Percentiles rank a stretch among this genome's conserved stretches.
Conservation (phyloP, 2,797 vertebrate genomes). For the Macrochelys suwanniensis region DNA sequence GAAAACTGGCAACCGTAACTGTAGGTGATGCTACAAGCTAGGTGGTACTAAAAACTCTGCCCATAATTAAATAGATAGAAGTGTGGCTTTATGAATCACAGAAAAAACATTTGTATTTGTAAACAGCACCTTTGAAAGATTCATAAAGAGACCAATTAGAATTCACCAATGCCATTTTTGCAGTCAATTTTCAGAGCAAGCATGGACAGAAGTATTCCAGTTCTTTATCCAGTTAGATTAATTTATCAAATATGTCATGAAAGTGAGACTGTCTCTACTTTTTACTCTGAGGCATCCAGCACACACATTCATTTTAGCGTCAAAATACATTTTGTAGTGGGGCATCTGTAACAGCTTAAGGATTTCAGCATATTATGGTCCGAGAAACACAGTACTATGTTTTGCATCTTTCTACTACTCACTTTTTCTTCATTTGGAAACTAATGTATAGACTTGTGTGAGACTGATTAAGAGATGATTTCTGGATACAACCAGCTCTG, state of each 20-base stretch:
- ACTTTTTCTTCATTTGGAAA: neutral
- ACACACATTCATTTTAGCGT: neutral
- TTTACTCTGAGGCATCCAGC: neutral
- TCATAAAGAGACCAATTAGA: neutral
- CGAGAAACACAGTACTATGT: neutral
- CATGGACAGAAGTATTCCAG: neutral
- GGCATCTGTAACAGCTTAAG: neutral
- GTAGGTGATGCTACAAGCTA: neutral
- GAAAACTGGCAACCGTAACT: neutral
- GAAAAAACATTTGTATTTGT: neutral
- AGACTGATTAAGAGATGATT: neutral
- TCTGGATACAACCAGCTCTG: neutral
- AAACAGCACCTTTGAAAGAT: neutral
- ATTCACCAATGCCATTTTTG: neutral
- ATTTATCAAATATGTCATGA: neutral
- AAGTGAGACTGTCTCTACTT: neutral
- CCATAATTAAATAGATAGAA: neutral
- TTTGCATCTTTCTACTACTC: neutral
- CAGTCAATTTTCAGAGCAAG: neutral
- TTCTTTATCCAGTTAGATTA: neutral
- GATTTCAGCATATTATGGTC: neutral
- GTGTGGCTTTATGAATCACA: neutral
- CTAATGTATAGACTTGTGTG: neutral
- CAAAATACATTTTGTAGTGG: neutral
- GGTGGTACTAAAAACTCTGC: neutral